Conservation (phyloP, 2,797 vertebrate species). For the Spea hammondii region DNA sequence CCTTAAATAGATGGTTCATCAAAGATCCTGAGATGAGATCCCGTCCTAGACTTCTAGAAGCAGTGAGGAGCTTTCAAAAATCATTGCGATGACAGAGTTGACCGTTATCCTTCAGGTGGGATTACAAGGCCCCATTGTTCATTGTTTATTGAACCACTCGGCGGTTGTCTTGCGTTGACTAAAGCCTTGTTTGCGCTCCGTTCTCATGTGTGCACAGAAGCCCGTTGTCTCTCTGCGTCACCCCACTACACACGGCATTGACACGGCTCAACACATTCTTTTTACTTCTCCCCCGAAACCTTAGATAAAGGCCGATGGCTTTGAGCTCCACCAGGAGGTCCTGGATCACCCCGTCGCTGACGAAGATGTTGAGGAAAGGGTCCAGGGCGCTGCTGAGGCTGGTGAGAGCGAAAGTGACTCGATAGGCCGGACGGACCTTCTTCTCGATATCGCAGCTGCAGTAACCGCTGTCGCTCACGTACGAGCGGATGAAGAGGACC, state of each 20-base stretch:
- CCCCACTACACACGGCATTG: conserved; percentile 12
- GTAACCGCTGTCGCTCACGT: background rate
- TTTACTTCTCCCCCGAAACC: background rate
- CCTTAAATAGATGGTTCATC: no score
- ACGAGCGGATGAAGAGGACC: conserved; percentile 48
- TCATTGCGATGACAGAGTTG: no score
- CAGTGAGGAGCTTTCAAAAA: no score
- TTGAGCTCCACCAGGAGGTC: conserved; percentile 22
- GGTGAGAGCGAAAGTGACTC: conserved; percentile 41
- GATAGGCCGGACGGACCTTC: conserved; percentile 33
- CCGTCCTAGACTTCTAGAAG: no score
- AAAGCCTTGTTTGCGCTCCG: conserved; percentile 29
- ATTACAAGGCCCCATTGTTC: no score
- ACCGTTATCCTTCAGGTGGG: no score
- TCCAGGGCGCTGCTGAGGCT: conserved; percentile 50
- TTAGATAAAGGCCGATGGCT: conserved; percentile 11
- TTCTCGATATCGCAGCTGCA: conserved; percentile 42
- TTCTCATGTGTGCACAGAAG: conserved; percentile 35
- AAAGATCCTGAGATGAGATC: no score
- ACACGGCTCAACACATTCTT: background rate
- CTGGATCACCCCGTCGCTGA: conserved; percentile 36
- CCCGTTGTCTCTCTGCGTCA: background rate
- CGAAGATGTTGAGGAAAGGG: conserved; percentile 49
- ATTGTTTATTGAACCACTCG: no score
- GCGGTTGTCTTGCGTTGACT: background rate